Conservation (phyloP, 2,797 vertebrate genomes). For the Labeo calbasu region DNA sequence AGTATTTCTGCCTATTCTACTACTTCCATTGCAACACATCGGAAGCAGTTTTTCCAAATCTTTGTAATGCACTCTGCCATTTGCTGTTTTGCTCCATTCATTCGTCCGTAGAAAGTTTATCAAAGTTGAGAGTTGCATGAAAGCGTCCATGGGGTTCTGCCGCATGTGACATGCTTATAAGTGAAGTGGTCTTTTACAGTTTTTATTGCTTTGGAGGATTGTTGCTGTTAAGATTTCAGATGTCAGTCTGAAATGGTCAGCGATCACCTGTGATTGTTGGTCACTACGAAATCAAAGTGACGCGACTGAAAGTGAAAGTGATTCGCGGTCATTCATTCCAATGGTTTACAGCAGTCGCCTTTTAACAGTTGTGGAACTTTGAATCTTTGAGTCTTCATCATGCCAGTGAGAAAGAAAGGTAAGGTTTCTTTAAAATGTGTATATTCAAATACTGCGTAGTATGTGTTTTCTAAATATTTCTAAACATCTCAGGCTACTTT, state of each 20-base stretch:
- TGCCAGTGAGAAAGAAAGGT: conserved; percentile 86
- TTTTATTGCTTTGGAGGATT: neutral
- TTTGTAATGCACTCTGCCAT: conserved; percentile 5
- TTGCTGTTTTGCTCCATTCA: conserved; percentile 31
- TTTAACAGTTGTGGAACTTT: conserved; percentile 11
- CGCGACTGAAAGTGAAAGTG: conserved; percentile 27
- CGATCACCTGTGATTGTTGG: neutral
- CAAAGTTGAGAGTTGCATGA: conserved; percentile 10
- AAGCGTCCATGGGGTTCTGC: neutral
- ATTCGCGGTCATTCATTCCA: conserved; percentile 28
- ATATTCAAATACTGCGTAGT: neutral
- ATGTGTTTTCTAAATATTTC: neutral
- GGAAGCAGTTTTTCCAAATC: neutral
- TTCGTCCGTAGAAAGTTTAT: conserved; percentile 23
- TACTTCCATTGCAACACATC: conserved; percentile 7
- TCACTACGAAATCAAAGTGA: conserved; percentile 8
- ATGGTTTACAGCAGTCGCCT: conserved; percentile 34
- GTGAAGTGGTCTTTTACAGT: neutral
- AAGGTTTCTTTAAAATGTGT: conserved; percentile 30
- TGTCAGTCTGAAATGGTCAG: conserved; percentile 1
- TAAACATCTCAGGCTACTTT: neutral
- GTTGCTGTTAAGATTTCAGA: neutral
- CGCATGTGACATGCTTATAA: conserved; percentile 13
- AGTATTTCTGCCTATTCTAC: conserved; percentile 28
- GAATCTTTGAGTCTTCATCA: conserved; percentile 55